These are phyloP conservation scores for Heteronetta atricapilla DNA, from an alignment of 2,113 vertebrate species.

Conservation along the genomic window DNA sequence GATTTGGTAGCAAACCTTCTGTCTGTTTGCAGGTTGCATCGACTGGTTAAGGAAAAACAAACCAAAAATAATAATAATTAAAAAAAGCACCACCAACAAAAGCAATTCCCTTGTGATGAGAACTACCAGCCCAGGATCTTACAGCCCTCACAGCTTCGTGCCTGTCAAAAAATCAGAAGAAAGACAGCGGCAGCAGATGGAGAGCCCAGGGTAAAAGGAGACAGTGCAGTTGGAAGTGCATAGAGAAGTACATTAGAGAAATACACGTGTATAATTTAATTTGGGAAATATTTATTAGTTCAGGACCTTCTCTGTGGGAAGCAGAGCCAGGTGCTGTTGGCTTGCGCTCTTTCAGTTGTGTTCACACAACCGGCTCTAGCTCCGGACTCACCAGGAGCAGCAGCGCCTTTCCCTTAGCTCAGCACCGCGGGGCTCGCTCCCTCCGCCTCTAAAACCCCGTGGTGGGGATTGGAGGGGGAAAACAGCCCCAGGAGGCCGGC, in stretches of 20 bases:
- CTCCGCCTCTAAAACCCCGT: rapidly evolving
- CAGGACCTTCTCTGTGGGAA: neutral
- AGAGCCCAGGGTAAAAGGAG: neutral
- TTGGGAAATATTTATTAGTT: neutral
- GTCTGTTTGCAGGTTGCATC: neutral
- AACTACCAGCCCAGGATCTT: rapidly evolving
- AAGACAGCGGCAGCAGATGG: neutral
- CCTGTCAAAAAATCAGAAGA: neutral
- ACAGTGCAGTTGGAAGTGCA: rapidly evolving
- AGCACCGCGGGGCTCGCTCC: neutral
- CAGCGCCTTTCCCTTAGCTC: rapidly evolving
- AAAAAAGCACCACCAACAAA: too few species aligned
- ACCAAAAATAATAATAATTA: too few species aligned
- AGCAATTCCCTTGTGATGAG: neutral
- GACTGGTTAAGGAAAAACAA: rapidly evolving
- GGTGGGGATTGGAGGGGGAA: rapidly evolving
- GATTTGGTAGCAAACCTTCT: neutral
- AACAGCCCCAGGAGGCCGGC: rapidly evolving
- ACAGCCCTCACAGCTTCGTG: neutral
- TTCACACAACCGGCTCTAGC: rapidly evolving
- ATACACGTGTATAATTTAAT: neutral
- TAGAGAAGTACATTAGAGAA: neutral
- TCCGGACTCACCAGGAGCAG: rapidly evolving
- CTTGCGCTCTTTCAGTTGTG: too few species aligned
- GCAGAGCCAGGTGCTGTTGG: rapidly evolving